Conservation (phyloP, 2,888 invertebrate genomes). For the Macrosoma leucophasiata region DNA sequence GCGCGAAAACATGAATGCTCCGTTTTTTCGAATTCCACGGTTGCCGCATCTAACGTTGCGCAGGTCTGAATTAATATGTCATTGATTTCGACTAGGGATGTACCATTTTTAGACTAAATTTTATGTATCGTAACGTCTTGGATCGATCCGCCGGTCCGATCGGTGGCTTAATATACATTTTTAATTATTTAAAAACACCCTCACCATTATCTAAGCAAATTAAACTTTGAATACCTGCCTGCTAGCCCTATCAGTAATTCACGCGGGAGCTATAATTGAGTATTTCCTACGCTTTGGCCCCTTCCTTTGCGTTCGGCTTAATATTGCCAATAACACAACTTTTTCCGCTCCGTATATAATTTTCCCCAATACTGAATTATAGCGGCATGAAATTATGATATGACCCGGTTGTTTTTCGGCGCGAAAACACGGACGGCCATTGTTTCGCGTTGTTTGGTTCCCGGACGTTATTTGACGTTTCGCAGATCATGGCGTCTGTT, state of each 20-base stretch:
- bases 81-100: too few relatives aligned
- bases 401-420: slow-evolving; percentile 34
- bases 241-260: slow-evolving; percentile 37
- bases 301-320: slow-evolving; percentile 43
- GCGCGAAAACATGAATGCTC: slow-evolving; percentile 35
- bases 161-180: too few relatives aligned
- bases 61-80: too few relatives aligned
- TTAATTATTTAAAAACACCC: too few relatives aligned
- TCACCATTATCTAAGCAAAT: too few relatives aligned
- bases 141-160: too few relatives aligned
- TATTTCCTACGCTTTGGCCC: slow-evolving; percentile 35
- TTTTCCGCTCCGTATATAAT: slow-evolving; percentile 42
- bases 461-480: too few relatives aligned
- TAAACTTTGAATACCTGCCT: too few relatives aligned
- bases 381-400: slow-evolving; percentile 56
- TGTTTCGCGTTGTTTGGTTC: slow-evolving; percentile 24
- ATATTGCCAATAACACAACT: slow-evolving; percentile 60
- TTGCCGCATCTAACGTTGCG: too few relatives aligned
- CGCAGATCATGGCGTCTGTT: too few relatives aligned
- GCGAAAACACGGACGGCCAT: slow-evolving; percentile 37
- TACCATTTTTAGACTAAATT: too few relatives aligned
- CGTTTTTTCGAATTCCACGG: slow-evolving; percentile 29
- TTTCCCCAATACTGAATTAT: slow-evolving; percentile 50
- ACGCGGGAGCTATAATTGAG: slow-evolving; percentile 49
- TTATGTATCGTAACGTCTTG: too few relatives aligned